Conservation (phyloP, 2,888 invertebrate genomes). For the Selenia dentaria region DNA sequence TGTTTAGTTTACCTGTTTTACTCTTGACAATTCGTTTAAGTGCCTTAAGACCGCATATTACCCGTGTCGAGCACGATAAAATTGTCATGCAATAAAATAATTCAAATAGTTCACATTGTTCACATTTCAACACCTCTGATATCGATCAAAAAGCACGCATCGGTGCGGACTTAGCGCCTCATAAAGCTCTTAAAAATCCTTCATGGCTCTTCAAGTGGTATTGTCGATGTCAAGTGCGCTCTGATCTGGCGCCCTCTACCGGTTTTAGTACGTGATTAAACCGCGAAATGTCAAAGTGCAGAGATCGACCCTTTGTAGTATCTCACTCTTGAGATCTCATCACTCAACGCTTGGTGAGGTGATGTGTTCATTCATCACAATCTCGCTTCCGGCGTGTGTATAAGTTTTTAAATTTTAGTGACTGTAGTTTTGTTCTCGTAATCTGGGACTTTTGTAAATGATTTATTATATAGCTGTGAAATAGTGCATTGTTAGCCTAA, state of each 20-base stretch:
- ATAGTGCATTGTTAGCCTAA: no score
- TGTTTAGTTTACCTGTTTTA: no score
- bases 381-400: constrained; percentile 55
- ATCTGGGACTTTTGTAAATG: no score
- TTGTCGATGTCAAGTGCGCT: constrained; percentile 71
- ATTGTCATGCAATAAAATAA: no score
- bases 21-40: no score
- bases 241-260: constrained; percentile 63
- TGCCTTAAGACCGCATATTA: no score
- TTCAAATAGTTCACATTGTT: no score
- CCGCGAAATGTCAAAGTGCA: constrained; percentile 83
- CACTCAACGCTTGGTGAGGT: constrained; percentile 36
- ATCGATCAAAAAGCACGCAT: constrained; percentile 42
- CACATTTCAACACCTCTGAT: no score
- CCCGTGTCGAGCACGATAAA: no score
- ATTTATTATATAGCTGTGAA: no score
- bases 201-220: constrained; percentile 58
- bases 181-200: constrained; percentile 54
- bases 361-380: constrained; percentile 78
- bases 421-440: no score
- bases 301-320: constrained; percentile 74
- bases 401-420: no score
- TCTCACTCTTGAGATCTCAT: constrained; percentile 36
- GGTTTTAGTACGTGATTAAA: constrained; percentile 79
- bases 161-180: constrained; percentile 24